Base-by-base conservation (phyloP, 2,888 invertebrate genomes). In the Marasmarcha lunaedactyla region DNA sequence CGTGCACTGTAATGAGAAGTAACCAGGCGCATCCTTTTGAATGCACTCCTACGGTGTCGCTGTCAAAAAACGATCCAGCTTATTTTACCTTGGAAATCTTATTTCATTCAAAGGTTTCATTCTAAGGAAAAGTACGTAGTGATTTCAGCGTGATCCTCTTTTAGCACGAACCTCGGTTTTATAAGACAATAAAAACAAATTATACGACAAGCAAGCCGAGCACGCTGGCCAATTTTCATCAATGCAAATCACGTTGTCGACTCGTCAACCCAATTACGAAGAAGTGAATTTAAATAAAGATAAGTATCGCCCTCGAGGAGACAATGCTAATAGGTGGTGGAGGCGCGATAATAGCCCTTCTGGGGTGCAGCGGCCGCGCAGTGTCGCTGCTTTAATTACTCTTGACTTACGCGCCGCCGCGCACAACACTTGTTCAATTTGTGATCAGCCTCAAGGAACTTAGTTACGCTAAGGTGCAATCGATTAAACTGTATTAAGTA, bases 251-350 rank as follows among this genome's bases (percentile, higher is more conserved):
- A 83, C 83, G 83, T 83, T 79, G 81, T 78, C 79, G 77, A 81
- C 79, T 81, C 79, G 81, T 83, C 83, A 83, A 81, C 79, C 79
- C 81, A 83, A 83, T 83, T 83, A 81, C 79, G 72, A 81, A 79
- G 81, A 81, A 81, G 83, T 83, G 81, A 83, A 81, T 83, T 83
- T 83, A 83, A 83, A 83, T 83, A 83, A 83, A 81, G 83, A 81
- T 83, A 81, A 83, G 83, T 83, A 81, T 83, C 81, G 78, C 79
- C 74, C 79, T 77, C 72, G 68, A 76, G 74, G 72, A 83, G 81
- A 81, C 81, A 81, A 81, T 81, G 81, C 81, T 83, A 81, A 81
- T 81, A 76, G 77, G 72, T 68, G 71, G 67, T 61, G 76, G 79
- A 73, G 76, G 76, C 76, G 78, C 64, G 77, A 77, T 79, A 81